A percentile compares a stretch with the other conserved stretches of the same genome.
These are phyloP conservation scores for Calameuta pallipes DNA, from an alignment of 2,888 invertebrate species.

Conservation along the genomic window DNA sequence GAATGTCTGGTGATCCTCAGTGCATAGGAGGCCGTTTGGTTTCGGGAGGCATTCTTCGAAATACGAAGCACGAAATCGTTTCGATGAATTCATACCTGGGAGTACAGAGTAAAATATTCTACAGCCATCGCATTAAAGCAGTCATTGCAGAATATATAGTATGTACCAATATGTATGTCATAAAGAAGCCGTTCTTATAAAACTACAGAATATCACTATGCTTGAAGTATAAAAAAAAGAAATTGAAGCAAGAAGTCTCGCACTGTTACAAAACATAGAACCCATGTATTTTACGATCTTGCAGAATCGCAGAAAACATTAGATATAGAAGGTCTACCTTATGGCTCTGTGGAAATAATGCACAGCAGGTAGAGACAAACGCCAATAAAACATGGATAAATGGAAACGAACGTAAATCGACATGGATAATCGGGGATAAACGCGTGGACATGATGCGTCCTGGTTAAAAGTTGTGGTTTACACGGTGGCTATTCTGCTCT, in stretches of 20 bases:
- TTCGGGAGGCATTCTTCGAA: background rate
- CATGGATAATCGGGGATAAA: background rate
- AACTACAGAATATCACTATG: background rate
- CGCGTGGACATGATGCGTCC: slow-evolving; percentile 35
- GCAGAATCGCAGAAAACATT: background rate
- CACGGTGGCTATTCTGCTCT: slow-evolving; percentile 53
- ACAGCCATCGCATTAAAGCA: background rate
- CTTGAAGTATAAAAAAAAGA: background rate
- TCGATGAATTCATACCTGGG: background rate
- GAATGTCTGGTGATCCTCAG: slow-evolving; percentile 36
- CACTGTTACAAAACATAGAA: background rate
- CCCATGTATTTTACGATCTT: background rate
- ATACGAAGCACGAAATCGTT: background rate
- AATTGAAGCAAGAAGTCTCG: background rate
- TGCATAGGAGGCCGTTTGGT: slow-evolving; percentile 6
- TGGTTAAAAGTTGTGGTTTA: slow-evolving; percentile 50
- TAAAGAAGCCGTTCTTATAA: background rate
- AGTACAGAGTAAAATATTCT: background rate
- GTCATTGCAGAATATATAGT: background rate
- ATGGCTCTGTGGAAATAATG: background rate
- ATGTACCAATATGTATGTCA: background rate
- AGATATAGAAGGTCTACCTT: background rate
- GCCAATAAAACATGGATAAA: background rate
- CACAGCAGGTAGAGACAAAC: background rate
- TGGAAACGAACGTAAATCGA: background rate